Conservation (phyloP, 2,888 invertebrate genomes). For the Andrena flavipes region DNA sequence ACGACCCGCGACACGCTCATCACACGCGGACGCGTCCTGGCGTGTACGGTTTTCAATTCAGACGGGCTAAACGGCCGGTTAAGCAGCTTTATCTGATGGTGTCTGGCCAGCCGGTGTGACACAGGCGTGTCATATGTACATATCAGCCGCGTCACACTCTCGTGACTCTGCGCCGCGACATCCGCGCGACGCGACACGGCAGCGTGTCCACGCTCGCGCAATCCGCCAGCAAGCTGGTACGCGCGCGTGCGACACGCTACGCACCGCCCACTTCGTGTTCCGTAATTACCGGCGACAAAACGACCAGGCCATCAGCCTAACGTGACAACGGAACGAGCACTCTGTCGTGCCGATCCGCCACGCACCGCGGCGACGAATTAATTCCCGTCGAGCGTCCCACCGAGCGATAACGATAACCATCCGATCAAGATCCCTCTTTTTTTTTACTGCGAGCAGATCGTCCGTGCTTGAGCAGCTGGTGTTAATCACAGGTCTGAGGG, state of each 20-base stretch:
- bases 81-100: constrained; percentile 62
- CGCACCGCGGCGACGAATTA: constrained; percentile 58
- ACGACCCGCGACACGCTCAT: constrained; percentile 11
- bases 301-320: constrained; percentile 73
- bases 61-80: constrained; percentile 48
- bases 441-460: background rate
- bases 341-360: constrained; percentile 47
- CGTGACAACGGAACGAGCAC: constrained; percentile 75
- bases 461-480: background rate
- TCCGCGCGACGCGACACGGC: constrained; percentile 28
- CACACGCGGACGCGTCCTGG: constrained; percentile 23
- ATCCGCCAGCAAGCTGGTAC: constrained; percentile 59
- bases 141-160: constrained; percentile 56
- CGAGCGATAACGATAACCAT: constrained; percentile 22
- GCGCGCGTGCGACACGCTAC: constrained; percentile 77
- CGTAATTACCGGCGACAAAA: constrained; percentile 73
- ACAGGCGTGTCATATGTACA: constrained; percentile 46
- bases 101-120: constrained; percentile 45
- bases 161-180: constrained; percentile 58
- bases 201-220: constrained; percentile 51
- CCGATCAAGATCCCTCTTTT: constrained; percentile 19
- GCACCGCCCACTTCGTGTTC: constrained; percentile 72
- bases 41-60: constrained; percentile 33
- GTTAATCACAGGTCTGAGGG: too few species aligned
- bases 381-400: constrained; percentile 26